A percentile compares a stretch with the other conserved stretches of the same genome.
Conservation (phyloP, 2,113 vertebrate genomes). For the Nerophis lumbriciformis region DNA sequence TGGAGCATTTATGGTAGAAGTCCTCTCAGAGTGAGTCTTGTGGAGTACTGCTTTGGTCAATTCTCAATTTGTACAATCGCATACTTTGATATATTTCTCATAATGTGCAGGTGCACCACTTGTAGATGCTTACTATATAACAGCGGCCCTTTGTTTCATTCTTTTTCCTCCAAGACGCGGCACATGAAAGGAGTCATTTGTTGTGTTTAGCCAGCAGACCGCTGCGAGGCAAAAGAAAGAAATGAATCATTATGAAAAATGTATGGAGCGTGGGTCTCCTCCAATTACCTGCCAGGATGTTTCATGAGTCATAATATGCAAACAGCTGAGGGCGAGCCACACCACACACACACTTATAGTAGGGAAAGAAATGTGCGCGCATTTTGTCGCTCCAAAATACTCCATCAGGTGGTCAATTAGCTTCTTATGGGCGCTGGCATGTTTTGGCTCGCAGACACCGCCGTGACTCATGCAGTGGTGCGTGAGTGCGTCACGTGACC, state of each 20-base stretch:
- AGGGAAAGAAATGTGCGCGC: background rate
- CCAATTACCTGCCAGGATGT: conserved; percentile 72
- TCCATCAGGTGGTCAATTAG: conserved; percentile 13
- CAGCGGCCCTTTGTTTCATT: background rate
- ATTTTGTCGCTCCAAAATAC: conserved; percentile 1
- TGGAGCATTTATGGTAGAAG: too few relatives aligned
- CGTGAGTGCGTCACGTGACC: conserved; percentile 1
- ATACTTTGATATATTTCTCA: too few relatives aligned
- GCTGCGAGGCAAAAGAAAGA: conserved; percentile 43
- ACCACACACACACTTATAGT: background rate
- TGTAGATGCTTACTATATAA: too few relatives aligned
- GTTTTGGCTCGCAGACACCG: conserved; percentile 6
- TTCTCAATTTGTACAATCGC: too few relatives aligned
- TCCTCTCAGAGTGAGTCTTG: too few relatives aligned
- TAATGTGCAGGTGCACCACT: too few relatives aligned
- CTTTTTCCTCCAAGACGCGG: background rate
- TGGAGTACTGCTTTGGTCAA: too few relatives aligned
- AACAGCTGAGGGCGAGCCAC: conserved; percentile 49
- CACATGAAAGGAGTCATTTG: conserved; percentile 41
- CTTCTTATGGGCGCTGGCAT: conserved; percentile 4
- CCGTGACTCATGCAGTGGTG: background rate
- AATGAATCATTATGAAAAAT: conserved; percentile 68
- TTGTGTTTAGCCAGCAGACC: conserved; percentile 57
- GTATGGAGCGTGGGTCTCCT: conserved; percentile 58
- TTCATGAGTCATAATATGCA: conserved; percentile 68